Percentiles rank a stretch among this genome's conserved stretches.
These are phyloP conservation scores for Lycocerus yunnanus DNA, from an alignment of 2,888 invertebrate genomes.

Conservation along the genomic window DNA sequence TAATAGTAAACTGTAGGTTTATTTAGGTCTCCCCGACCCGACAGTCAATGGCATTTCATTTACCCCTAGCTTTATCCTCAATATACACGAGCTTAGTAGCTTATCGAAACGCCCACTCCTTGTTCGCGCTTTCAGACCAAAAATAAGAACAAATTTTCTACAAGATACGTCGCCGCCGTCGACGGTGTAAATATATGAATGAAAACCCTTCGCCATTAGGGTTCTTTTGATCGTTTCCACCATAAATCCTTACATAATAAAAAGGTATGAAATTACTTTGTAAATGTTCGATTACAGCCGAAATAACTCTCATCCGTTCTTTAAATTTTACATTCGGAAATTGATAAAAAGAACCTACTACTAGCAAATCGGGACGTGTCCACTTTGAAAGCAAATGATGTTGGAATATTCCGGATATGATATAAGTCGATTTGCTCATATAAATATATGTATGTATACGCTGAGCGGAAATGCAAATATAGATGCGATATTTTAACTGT, in stretches of 20 bases:
- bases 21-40: constrained; percentile 17
- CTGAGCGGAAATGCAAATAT: background rate
- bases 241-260: background rate
- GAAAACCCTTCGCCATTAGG: background rate
- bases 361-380: background rate
- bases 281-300: background rate
- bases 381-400: background rate
- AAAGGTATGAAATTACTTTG: background rate
- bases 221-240: background rate
- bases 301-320: background rate
- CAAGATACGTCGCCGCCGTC: constrained; percentile 3
- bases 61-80: constrained; percentile 10
- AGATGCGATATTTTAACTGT: background rate
- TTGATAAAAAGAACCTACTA: background rate
- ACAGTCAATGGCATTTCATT: constrained; percentile 24
- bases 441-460: too few species aligned
- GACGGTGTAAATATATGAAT: constrained; percentile 1
- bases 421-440: background rate
- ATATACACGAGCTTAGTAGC: constrained; percentile 18
- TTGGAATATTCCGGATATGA: background rate
- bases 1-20: constrained; percentile 19
- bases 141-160: constrained; percentile 3
- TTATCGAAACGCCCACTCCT: constrained; percentile 9
- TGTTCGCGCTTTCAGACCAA: background rate
- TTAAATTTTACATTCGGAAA: background rate